A percentile compares a stretch with the other conserved stretches of the same genome.
Evolutionary conservation across 2,113 vertebrate species (phyloP).

Genomic region (Thryonomys swinderianus): DNA sequence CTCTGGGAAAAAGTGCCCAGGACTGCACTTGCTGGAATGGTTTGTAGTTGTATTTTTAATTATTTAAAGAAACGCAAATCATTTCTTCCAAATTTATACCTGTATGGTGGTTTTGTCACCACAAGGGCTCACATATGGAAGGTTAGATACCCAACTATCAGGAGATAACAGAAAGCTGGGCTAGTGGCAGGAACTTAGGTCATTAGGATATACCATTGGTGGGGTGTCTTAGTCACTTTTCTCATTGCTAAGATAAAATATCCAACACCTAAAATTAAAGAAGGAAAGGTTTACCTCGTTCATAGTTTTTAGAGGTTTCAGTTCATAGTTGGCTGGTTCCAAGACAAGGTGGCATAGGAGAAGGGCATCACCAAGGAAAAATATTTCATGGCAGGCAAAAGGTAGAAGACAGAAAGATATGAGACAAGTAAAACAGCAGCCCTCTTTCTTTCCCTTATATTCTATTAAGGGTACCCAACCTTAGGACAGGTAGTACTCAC

Average conservation of each 20-base stretch:
- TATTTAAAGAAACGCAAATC: neutral
- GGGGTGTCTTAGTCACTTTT: neutral
- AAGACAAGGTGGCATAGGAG: neutral
- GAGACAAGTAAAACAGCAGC: neutral
- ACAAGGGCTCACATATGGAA: neutral
- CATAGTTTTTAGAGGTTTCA: no score
- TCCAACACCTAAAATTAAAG: neutral
- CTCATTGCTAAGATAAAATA: neutral
- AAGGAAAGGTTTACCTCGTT: neutral
- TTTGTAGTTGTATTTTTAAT: neutral
- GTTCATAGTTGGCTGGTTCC: neutral
- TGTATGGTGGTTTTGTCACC: neutral
- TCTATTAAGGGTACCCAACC: neutral
- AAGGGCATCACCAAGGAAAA: neutral
- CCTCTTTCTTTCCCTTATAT: neutral
- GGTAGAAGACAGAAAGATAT: neutral
- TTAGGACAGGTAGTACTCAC: neutral
- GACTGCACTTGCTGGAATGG: neutral
- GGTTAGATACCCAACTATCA: neutral
- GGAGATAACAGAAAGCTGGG: neutral
- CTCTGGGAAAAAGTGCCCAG: neutral
- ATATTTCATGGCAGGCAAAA: neutral
- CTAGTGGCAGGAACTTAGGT: neutral
- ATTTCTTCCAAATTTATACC: neutral
- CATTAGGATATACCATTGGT: neutral